A percentile compares a stretch with the other conserved stretches of the same genome.
Evolutionary conservation across 1,140 invertebrate species (phyloP).

Genomic region (Frieseomelitta varia): DNA sequence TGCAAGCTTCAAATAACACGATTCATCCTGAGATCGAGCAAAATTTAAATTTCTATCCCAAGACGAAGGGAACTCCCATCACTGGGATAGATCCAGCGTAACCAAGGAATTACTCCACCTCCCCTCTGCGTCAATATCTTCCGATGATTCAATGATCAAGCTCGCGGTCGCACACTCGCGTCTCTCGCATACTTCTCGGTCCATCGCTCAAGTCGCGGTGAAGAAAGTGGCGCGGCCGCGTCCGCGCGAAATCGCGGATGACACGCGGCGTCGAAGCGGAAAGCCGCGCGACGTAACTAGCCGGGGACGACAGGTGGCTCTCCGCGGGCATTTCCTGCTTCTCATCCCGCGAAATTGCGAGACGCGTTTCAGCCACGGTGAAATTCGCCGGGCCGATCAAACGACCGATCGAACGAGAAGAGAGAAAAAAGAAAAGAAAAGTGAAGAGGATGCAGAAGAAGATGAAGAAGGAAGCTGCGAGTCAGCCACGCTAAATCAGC

Average conservation of each 20-base stretch:
- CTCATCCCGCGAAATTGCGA: slow-evolving; percentile 61
- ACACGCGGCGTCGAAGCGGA: slow-evolving; percentile 74
- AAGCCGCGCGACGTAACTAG: slow-evolving; percentile 63
- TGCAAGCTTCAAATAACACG: not conserved
- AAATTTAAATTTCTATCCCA: not conserved
- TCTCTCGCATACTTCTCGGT: slow-evolving; percentile 18
- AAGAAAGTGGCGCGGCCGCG: not conserved
- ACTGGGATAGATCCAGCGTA: not conserved
- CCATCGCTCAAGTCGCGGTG: not conserved
- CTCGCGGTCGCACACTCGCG: not conserved
- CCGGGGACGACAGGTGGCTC: slow-evolving; percentile 57
- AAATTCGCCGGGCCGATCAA: slow-evolving; percentile 42
- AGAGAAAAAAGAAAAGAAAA: not conserved
- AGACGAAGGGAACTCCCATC: not conserved
- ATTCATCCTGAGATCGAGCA: not conserved
- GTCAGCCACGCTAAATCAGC: slow-evolving; percentile 7
- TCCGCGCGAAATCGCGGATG: slow-evolving; percentile 74
- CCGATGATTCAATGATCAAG: not conserved
- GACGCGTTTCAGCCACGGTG: slow-evolving; percentile 49
- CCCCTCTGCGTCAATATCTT: not conserved
- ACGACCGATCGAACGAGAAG: not conserved
- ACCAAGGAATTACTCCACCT: not conserved
- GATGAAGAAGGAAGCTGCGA: not conserved
- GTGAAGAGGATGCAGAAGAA: not conserved
- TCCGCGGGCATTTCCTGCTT: slow-evolving; percentile 56